Evolutionary conservation across 2,888 invertebrate genomes (phyloP), one percentile per base, ranked within the genome.

Genomic region (Cheilosia urbana): DNA sequence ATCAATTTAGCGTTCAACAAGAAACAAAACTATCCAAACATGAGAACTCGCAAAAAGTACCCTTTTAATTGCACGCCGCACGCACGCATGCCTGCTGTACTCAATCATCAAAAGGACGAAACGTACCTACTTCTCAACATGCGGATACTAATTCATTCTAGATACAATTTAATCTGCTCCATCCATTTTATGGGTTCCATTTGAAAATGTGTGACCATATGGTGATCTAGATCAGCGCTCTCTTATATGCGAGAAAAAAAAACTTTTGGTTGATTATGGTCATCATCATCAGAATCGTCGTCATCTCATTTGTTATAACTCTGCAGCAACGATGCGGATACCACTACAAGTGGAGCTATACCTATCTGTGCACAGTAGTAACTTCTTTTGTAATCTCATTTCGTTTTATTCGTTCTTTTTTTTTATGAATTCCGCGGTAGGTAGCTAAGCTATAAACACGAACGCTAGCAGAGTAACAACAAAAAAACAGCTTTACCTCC

Each of bases 401-500:
- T 71, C 47, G 17, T 62, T 27, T 2, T 30, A 30, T 21, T 40
- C 7, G 37, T 55, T 45, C 65, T 7, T 53, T 27, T 58, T 11
- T 66, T 57, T 42, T 77, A 68, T 68, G 55, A 66, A 83, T 78
- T 78, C 73, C 83, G 21, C 73, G 72, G 73, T 77, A 76, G 63
- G 51, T 66, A 72, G 73, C 78, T 57, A n/a, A 63, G 71, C 81
- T 53, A 81, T 76, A 58, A 81, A 76, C 82, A 83, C 72, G 78
- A 78, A 78, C 63, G 63, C 37, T 34, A 30, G 42, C 24, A 60
- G n/a, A 58, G 6, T 55, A 49, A 47, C 17, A 27, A 27, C 0
- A 27, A 27, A 27, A 27, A 27, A 27, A 34, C 21, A 24, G 27
- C 57, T 66, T 68, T 68, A 42, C 51, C 40, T 42, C 51, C 40